Conservation (phyloP, 2,797 vertebrate genomes). For the Brachyrhaphis roseni region DNA sequence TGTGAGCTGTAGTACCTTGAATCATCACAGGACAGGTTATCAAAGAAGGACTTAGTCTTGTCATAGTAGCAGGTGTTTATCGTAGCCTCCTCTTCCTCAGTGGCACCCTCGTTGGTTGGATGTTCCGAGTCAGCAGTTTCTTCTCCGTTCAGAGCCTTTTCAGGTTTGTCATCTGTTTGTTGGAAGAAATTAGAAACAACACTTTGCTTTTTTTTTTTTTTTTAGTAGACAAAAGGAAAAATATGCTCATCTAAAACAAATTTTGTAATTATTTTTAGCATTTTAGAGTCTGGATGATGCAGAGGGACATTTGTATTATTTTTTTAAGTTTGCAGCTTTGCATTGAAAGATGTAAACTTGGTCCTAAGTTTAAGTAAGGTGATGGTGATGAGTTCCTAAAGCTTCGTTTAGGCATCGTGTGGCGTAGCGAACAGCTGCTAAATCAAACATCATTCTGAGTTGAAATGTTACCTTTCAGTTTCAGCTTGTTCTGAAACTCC, state of each 20-base stretch:
- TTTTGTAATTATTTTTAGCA: background rate
- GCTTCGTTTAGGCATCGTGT: background rate
- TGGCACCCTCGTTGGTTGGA: slow-evolving; percentile 88
- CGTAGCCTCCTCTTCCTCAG: slow-evolving; percentile 86
- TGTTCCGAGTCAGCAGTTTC: slow-evolving; percentile 91
- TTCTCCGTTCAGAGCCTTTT: slow-evolving; percentile 92
- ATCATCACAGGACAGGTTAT: slow-evolving; percentile 96
- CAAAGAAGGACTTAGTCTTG: slow-evolving; percentile 98
- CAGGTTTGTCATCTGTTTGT: slow-evolving; percentile 89
- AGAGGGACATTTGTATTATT: background rate
- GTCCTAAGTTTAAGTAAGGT: background rate
- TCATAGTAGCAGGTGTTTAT: slow-evolving; percentile 93
- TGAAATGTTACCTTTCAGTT: slow-evolving; percentile 88
- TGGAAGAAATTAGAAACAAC: background rate
- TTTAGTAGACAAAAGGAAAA: background rate
- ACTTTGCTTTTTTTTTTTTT: background rate
- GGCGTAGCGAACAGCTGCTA: background rate
- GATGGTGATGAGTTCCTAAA: background rate
- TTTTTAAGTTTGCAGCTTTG: background rate
- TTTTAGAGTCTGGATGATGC: background rate
- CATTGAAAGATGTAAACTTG: background rate
- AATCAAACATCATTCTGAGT: background rate
- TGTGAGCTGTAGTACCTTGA: slow-evolving; percentile 79
- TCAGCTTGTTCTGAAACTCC: slow-evolving; percentile 97
- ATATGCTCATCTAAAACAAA: background rate